Conservation (phyloP, 2,888 invertebrate genomes). For the Uloborus plumipes region DNA sequence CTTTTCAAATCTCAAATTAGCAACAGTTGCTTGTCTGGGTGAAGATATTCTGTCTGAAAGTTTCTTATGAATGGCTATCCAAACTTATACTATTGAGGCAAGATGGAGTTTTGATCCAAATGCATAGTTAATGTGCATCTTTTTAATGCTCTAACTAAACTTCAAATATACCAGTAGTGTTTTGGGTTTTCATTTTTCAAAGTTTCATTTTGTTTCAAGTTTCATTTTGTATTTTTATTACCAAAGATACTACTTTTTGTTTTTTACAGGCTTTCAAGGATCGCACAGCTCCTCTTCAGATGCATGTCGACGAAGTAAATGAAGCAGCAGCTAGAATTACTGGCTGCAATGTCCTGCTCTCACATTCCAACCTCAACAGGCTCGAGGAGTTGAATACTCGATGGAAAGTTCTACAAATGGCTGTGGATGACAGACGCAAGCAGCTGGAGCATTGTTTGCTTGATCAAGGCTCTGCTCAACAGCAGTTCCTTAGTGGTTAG, state of each 20-base stretch:
- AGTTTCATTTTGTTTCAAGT: too few relatives aligned
- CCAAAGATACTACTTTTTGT: background rate
- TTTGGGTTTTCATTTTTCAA: too few relatives aligned
- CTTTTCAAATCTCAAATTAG: too few relatives aligned
- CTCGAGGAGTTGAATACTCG: constrained; percentile 89
- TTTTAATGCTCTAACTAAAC: too few relatives aligned
- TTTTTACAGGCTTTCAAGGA: constrained; percentile 80
- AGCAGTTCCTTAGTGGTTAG: constrained; percentile 72
- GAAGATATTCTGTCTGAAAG: too few relatives aligned
- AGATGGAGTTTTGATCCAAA: too few relatives aligned
- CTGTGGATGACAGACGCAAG: constrained; percentile 83
- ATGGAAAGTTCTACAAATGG: constrained; percentile 88
- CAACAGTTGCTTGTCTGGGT: too few relatives aligned
- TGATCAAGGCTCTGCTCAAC: constrained; percentile 81
- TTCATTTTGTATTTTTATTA: too few relatives aligned
- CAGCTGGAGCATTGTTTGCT: constrained; percentile 86
- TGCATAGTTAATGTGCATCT: too few relatives aligned
- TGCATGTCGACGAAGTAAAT: constrained; percentile 82
- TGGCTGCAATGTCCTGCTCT: constrained; percentile 80
- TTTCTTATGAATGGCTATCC: too few relatives aligned
- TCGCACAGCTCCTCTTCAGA: constrained; percentile 79
- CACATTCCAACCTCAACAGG: constrained; percentile 75
- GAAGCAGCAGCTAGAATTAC: constrained; percentile 82
- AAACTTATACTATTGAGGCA: too few relatives aligned
- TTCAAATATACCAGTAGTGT: too few relatives aligned